A percentile compares a stretch with the other conserved stretches of the same genome.
Conservation (phyloP, 2,113 vertebrate species). For the Trinectes maculatus region DNA sequence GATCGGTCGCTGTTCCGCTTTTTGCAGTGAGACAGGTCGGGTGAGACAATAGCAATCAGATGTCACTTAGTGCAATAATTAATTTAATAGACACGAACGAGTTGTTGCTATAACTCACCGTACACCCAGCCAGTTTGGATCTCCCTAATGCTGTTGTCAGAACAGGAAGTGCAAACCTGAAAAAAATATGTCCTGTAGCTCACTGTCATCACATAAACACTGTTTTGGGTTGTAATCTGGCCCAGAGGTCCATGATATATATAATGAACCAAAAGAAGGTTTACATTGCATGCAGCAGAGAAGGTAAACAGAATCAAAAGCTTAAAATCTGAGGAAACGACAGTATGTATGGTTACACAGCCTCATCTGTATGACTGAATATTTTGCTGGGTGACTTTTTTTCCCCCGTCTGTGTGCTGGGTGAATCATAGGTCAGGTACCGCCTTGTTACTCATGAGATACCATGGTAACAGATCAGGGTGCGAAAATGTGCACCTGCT, state of each 20-base stretch:
- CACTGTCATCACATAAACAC: not conserved
- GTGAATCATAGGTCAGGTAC: constrained; percentile 63
- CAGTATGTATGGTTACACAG: no score
- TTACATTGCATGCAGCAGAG: no score
- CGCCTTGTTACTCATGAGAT: constrained; percentile 52
- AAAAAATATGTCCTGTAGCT: not conserved
- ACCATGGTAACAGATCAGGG: constrained; percentile 66
- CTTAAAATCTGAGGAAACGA: no score
- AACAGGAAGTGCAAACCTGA: not conserved
- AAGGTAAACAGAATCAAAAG: no score
- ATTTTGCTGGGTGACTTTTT: constrained; percentile 40
- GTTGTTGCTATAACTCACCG: constrained; percentile 9
- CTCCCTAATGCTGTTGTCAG: not conserved
- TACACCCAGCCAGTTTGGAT: not conserved
- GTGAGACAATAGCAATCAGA: constrained; percentile 3
- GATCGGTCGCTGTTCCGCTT: not conserved
- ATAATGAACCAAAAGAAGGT: no score
- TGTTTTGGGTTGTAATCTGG: not conserved
- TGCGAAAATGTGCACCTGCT: constrained; percentile 66
- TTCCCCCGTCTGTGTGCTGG: constrained; percentile 25
- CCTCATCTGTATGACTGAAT: no score
- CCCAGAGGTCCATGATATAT: no score
- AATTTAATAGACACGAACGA: no score
- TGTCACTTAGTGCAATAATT: not conserved
- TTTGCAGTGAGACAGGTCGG: not conserved